Base-by-base conservation (phyloP, 2,797 vertebrate genomes). In the Pseudomugil tenellus region DNA sequence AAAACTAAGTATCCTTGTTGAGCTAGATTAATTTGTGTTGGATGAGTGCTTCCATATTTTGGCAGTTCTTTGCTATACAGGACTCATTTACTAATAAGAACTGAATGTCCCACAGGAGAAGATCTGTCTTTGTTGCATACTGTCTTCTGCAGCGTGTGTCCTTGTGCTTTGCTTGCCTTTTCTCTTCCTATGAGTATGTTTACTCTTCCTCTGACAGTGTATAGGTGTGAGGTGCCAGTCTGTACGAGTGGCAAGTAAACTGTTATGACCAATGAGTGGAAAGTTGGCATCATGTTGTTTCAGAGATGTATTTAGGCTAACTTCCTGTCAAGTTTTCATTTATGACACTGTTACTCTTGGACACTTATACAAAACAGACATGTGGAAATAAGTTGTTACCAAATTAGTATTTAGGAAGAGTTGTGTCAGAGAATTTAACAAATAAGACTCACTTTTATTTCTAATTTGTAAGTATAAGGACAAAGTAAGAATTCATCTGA, bases 231-330 rank as follows among this genome's bases (percentile, higher is more conserved):
- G 81, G 74, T 89, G 86, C 83, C 88, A 84, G 84, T 92, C 85
- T 61, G 72, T 75, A 84, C 86, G 89, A 76, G 67, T 70, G 70
- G 67, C 80, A 58, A 67, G 84, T 93, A 93, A 93, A 94, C 87
- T 87, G 89, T 91, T 84, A 85, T 92, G 93, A 93, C 58, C 39
- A 71, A 91, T 90, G 85, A 92, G 77, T 68, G 92, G 92, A 93
- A 93, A 93, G 88, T 89, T 93, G 89, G 86, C 88, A 86, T 66
- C 74, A 72, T 62, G 74, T 80, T 81, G 78, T 77, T 86, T 89
- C 82, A 85, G 87, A 73, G 70, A 87, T 85, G 66, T 69, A 63
- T 77, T 82, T 70, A 57, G 60, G 60, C 29, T 16, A 64, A 37
- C n/a, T 68, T 73, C 73, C 52, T 71, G 80, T 32, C 39, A 13